phyloP scores from a whole-genome alignment of 2,888 invertebrate genomes.

The Pseudanteris insignis region DNA sequence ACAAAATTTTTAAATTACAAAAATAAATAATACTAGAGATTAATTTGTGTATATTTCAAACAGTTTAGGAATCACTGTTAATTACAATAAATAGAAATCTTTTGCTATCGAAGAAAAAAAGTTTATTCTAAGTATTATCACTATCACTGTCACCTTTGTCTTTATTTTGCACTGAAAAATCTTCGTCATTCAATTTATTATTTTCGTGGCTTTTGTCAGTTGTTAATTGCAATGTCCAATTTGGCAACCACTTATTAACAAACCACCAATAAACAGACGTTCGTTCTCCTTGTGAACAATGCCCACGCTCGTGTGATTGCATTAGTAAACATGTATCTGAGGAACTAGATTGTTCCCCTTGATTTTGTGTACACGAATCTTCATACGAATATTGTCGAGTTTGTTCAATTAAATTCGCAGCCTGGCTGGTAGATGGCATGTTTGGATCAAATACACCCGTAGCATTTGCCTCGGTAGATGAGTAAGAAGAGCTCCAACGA shows the following conservation, averaged over 20 bases:
- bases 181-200: slow-evolving; percentile 49
- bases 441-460: slow-evolving; percentile 44
- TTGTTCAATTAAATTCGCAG: slow-evolving; percentile 64
- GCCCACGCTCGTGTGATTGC: slow-evolving; percentile 56
- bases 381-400: slow-evolving; percentile 66
- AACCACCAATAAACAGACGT: slow-evolving; percentile 75
- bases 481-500: slow-evolving; percentile 6
- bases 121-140: slow-evolving; percentile 52
- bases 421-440: slow-evolving; percentile 44
- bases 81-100: background rate
- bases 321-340: slow-evolving; percentile 54
- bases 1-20: background rate
- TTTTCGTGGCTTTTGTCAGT: slow-evolving; percentile 49
- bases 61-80: background rate
- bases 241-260: slow-evolving; percentile 74
- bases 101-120: too few relatives aligned
- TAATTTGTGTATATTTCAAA: too few relatives aligned
- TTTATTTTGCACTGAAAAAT: slow-evolving; percentile 49
- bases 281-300: slow-evolving; percentile 63
- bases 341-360: slow-evolving; percentile 58
- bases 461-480: slow-evolving; percentile 37
- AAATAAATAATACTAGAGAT: background rate
- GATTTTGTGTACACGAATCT: slow-evolving; percentile 67
- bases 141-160: slow-evolving; percentile 58
- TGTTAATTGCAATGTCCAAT: slow-evolving; percentile 69